Evolutionary conservation across 2,113 vertebrate species (phyloP).

Genomic region (Mixornis gularis): DNA sequence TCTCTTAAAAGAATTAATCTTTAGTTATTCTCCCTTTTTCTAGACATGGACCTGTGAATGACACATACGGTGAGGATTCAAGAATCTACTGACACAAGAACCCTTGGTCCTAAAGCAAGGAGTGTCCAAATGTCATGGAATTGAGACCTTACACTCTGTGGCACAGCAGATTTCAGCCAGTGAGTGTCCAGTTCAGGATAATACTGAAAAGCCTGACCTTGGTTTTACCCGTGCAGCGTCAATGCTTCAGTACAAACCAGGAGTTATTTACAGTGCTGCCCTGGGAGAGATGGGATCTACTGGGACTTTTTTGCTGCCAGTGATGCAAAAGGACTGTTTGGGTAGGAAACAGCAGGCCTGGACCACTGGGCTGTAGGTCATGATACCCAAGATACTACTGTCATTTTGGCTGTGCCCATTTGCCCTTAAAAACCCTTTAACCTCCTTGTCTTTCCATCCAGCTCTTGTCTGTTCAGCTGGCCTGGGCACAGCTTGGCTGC

Average conservation of each 20-base stretch:
- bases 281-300: not conserved
- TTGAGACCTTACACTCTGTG: not conserved
- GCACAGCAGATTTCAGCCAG: not conserved
- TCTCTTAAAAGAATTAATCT: not conserved
- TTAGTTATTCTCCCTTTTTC: not conserved
- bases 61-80: not conserved
- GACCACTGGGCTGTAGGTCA: constrained; percentile 24
- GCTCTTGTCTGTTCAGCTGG: not conserved
- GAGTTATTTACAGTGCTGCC: not conserved
- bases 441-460: not conserved
- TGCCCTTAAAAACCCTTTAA: not conserved
- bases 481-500: not conserved
- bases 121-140: not conserved
- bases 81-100: not conserved
- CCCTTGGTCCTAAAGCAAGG: not conserved
- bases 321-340: not conserved
- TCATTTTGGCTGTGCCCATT: not conserved
- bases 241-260: not conserved
- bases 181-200: not conserved
- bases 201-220: not conserved
- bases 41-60: not conserved
- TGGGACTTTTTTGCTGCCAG: constrained; percentile 3
- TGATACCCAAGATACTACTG: not conserved
- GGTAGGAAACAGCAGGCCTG: not conserved
- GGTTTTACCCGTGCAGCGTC: not conserved